These are phyloP conservation scores for Talpa occidentalis DNA, from an alignment of 2,113 vertebrate genomes.

Conservation along the genomic window DNA sequence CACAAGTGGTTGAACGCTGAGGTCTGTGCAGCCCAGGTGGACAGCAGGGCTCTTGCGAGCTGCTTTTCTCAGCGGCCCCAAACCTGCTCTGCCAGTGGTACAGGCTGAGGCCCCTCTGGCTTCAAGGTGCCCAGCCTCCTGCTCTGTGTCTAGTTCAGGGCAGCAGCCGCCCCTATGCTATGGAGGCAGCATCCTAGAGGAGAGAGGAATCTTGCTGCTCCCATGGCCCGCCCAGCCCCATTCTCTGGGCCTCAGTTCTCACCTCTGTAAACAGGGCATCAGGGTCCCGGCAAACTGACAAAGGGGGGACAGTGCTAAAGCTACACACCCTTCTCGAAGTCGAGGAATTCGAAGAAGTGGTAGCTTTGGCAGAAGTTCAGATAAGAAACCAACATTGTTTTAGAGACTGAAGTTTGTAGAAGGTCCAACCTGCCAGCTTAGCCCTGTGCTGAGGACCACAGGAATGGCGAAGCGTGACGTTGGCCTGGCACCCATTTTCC, in stretches of 20 bases:
- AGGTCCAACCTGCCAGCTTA: not conserved
- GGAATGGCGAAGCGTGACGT: rapidly evolving
- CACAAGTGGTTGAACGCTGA: not conserved
- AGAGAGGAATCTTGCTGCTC: too few relatives aligned
- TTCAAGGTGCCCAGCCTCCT: not conserved
- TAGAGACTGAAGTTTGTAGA: not conserved
- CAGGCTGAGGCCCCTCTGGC: not conserved
- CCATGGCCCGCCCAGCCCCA: too few relatives aligned
- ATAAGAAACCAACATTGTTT: not conserved
- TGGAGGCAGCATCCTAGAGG: too few relatives aligned
- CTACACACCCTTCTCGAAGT: not conserved
- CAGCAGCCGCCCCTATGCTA: not conserved
- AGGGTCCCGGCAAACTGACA: not conserved
- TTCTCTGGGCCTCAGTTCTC: not conserved
- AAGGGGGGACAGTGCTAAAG: not conserved
- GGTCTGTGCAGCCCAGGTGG: not conserved
- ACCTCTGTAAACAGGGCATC: not conserved
- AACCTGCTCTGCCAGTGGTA: not conserved
- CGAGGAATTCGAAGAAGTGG: not conserved
- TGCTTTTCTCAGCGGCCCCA: not conserved
- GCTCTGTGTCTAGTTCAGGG: not conserved
- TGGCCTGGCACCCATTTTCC: not conserved
- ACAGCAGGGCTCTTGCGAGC: not conserved
- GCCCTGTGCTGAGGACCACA: rapidly evolving
- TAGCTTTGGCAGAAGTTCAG: not conserved